These are phyloP conservation scores for Acanthosepion esculentum DNA, from an alignment of 2,888 invertebrate species.

Conservation along the genomic window DNA sequence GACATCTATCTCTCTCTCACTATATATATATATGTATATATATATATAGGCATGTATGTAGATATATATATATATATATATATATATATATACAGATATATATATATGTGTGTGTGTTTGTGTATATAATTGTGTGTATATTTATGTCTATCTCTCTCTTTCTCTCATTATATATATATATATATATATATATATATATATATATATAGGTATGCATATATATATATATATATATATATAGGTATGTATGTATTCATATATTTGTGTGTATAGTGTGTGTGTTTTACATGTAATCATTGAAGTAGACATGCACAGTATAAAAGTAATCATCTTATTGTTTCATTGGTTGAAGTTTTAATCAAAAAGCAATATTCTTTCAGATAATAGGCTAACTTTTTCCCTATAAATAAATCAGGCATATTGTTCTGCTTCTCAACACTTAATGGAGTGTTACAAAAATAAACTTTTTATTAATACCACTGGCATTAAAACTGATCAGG, in stretches of 20 bases:
- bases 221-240: neutral
- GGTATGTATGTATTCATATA: neutral
- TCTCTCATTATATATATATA: too few species aligned
- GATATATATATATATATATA: neutral
- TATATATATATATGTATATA: too few species aligned
- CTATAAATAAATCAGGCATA: neutral
- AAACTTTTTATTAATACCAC: neutral
- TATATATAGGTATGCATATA: neutral
- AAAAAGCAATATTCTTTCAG: neutral
- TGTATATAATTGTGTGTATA: too few species aligned
- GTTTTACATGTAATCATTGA: neutral
- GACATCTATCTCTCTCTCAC: too few species aligned
- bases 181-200: neutral
- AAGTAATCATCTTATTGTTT: neutral
- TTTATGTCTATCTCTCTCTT: too few species aligned
- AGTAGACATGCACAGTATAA: neutral
- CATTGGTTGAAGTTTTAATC: neutral
- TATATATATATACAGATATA: neutral
- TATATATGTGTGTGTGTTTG: too few species aligned
- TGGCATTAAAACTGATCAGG: neutral
- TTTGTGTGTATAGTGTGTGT: neutral
- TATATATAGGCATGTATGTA: neutral
- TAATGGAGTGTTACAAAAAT: neutral
- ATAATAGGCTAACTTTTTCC: neutral
- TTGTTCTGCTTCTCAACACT: neutral